Percentiles rank a stretch among this genome's conserved stretches.
Conservation (phyloP, 2,113 vertebrate species). For the Plectropomus leopardus region DNA sequence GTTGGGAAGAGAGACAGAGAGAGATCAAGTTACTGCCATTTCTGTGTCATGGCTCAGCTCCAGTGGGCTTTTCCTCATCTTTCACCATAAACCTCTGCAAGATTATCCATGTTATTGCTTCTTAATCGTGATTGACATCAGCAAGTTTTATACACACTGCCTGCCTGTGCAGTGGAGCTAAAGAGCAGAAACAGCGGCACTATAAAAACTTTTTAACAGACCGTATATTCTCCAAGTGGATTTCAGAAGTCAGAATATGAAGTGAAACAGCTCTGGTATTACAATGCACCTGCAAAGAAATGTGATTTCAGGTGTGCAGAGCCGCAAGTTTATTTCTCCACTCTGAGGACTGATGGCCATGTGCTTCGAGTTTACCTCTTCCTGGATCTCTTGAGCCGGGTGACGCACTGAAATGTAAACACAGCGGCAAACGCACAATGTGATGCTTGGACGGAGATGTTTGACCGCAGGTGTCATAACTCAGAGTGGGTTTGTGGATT, state of each 20-base stretch:
- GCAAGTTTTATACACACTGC: conserved; percentile 25
- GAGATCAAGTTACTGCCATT: conserved; percentile 70
- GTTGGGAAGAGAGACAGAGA: conserved; percentile 19
- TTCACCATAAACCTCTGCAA: conserved; percentile 53
- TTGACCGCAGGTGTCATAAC: conserved; percentile 74
- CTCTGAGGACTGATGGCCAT: conserved; percentile 17
- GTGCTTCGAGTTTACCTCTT: conserved; percentile 42
- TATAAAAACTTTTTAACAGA: conserved; percentile 18
- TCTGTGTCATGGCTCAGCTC: conserved; percentile 71
- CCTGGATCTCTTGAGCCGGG: conserved; percentile 44
- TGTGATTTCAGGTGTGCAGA: conserved; percentile 76
- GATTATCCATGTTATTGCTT: conserved; percentile 69
- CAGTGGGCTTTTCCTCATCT: conserved; percentile 66
- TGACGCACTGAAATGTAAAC: conserved; percentile 68
- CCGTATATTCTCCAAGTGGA: conserved; percentile 11
- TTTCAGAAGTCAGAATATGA: neutral
- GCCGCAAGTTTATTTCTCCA: conserved; percentile 62
- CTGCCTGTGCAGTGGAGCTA: neutral
- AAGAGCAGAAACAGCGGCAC: conserved; percentile 7
- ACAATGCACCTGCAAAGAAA: conserved; percentile 45
- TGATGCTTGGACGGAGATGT: conserved; percentile 69
- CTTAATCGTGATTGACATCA: conserved; percentile 66
- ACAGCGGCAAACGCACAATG: conserved; percentile 43
- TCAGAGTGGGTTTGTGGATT: conserved; percentile 65
- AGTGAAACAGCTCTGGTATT: conserved; percentile 9